Base-by-base conservation (phyloP, 2,113 vertebrate genomes). In the Amphilophus citrinellus region DNA sequence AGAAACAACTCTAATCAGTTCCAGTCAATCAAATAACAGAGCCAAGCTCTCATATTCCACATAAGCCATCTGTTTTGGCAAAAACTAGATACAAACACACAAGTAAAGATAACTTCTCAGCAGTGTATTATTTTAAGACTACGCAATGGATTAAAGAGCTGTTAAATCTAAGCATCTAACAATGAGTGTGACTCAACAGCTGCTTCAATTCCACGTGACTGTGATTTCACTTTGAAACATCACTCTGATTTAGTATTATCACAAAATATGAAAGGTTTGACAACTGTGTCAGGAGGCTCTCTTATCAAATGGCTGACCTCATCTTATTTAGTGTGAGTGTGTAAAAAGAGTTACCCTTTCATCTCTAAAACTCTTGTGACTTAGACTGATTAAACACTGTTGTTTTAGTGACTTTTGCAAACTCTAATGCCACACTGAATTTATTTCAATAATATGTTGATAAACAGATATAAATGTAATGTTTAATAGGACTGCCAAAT, bases 1-100 rank as follows among this genome's bases (percentile, higher is more conserved):
- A 39, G 68, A 85, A 84, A 87, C 10, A 53, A 58, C 76, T 78
- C 58, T 85, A 81, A 90, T 91, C 82, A 91, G 68, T 77, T 87
- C 5, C 73, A 87, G 83, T 85, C 82, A 84, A 80, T 89, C 82
- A 90, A 80, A 79, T 53, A 68, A 75, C 17, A 7, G 60, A 80
- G 62, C 73, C 71, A 77, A 85, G 50, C 75, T 50, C 82, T 87
- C 57, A 57, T 61, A 65, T 80, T 83, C n/a, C 77, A 30, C 66
- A 78, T 83, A 84, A 90, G 76, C 83, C 13, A 6, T 9, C 39
- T 83, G 63, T 73, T 76, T 77, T 84, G 76, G 71, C 57, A 71
- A 53, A 88, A 57, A 82, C 77, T 58, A 66, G 50, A 76, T 18
- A 75, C 39, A 89, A 24, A 71, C 39, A 66, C 32, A 77, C 61